Conservation (phyloP, 2,888 invertebrate genomes). For the Galerucella calmariensis region DNA sequence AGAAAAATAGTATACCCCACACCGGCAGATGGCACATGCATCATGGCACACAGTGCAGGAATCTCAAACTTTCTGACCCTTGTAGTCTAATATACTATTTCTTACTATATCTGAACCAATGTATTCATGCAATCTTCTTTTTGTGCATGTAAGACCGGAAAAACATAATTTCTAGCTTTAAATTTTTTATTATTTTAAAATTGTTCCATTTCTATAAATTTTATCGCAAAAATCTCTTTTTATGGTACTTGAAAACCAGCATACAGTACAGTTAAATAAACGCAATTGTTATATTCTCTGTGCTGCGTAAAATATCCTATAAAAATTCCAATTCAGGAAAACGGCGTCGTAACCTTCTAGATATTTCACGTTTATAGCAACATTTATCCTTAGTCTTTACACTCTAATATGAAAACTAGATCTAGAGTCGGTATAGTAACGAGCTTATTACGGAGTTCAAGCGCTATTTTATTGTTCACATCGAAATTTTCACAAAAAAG, state of each 20-base stretch:
- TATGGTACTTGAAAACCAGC: conserved; percentile 32
- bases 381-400: conserved; percentile 54
- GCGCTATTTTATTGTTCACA: conserved; percentile 9
- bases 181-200: neutral
- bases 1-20: too few species aligned
- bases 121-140: neutral
- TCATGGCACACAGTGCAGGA: too few species aligned
- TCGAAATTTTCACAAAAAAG: conserved; percentile 32
- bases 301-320: conserved; percentile 52
- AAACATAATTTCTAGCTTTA: neutral
- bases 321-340: conserved; percentile 56
- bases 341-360: conserved; percentile 54
- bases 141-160: neutral
- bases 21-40: too few species aligned
- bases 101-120: too few species aligned
- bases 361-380: conserved; percentile 55
- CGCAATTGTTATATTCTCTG: conserved; percentile 52
- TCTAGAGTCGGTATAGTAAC: conserved; percentile 42
- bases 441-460: conserved; percentile 38
- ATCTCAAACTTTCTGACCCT: too few species aligned
- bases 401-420: conserved; percentile 51
- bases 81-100: too few species aligned
- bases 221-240: conserved; percentile 4
- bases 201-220: neutral
- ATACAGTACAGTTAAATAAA: conserved; percentile 41